These are phyloP conservation scores for Nephotettix cincticeps DNA, from an alignment of 1,140 invertebrate species.

Conservation along the genomic window DNA sequence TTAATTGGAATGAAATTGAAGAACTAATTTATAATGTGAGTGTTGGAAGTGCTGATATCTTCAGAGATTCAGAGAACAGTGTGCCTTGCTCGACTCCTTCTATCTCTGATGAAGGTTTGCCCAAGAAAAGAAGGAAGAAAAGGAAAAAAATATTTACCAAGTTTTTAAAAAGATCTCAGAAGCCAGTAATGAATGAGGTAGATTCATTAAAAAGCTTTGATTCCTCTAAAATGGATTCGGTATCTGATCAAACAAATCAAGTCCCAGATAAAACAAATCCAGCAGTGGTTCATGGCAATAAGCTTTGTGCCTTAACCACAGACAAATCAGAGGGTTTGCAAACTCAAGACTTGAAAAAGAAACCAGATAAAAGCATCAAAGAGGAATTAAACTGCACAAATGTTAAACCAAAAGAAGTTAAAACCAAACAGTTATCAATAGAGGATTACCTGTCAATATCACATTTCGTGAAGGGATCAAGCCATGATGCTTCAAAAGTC, in stretches of 20 bases:
- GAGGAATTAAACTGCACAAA: too few species aligned
- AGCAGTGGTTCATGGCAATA: too few species aligned
- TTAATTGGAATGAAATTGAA: not conserved
- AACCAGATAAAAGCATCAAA: too few species aligned
- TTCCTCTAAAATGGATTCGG: too few species aligned
- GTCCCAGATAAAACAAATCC: too few species aligned
- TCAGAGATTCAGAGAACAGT: not conserved
- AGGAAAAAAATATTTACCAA: not conserved
- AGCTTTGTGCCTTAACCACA: too few species aligned
- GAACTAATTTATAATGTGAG: slow-evolving; percentile 1
- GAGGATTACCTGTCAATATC: not conserved
- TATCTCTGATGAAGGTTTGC: not conserved
- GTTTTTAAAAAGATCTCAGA: not conserved
- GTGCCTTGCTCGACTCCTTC: not conserved
- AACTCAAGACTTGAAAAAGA: too few species aligned
- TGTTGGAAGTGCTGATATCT: not conserved
- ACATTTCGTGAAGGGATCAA: not conserved
- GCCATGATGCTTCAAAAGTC: not conserved
- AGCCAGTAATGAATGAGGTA: not conserved
- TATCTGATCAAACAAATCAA: too few species aligned
- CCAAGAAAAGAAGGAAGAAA: not conserved
- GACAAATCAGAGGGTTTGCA: too few species aligned
- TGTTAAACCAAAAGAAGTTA: not conserved
- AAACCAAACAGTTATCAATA: slow-evolving; percentile 3
- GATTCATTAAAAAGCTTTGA: too few species aligned